Percentiles rank a stretch among this genome's conserved stretches.
Evolutionary conservation across 2,113 vertebrate species (phyloP).

Genomic region (Oceanodroma tethys): DNA sequence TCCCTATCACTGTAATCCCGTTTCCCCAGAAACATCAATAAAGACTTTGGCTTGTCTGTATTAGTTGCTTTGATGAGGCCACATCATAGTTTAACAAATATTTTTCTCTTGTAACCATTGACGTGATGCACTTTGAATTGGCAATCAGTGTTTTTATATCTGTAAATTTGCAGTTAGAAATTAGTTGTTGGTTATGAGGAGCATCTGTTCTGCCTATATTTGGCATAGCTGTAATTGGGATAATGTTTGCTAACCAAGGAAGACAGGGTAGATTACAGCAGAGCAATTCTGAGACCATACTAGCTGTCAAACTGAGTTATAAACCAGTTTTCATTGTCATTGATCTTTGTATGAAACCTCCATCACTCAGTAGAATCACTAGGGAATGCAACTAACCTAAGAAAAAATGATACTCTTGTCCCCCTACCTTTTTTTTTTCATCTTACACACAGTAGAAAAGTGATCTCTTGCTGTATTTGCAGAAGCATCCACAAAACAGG

Average conservation of each 20-base stretch:
- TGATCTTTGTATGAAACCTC: background rate
- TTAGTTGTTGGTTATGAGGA: background rate
- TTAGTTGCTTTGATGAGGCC: background rate
- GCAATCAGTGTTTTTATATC: background rate
- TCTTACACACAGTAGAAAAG: background rate
- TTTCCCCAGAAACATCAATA: background rate
- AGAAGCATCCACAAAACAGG: background rate
- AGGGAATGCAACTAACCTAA: background rate
- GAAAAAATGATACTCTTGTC: background rate
- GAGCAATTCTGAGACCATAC: background rate
- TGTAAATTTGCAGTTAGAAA: background rate
- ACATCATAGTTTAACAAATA: background rate
- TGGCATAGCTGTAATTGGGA: background rate
- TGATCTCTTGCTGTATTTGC: background rate
- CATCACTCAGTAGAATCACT: background rate
- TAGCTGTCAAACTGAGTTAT: slow-evolving; percentile 11
- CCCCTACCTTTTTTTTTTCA: background rate
- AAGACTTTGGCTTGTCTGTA: background rate
- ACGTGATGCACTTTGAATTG: background rate
- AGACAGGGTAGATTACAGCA: background rate
- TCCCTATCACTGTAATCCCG: background rate
- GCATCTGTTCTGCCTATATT: slow-evolving; percentile 24
- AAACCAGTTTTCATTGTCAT: slow-evolving; percentile 20
- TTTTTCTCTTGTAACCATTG: background rate
- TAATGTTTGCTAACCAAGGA: slow-evolving; percentile 18